A percentile compares a stretch with the other conserved stretches of the same genome.
phyloP scores from a whole-genome alignment of 2,797 vertebrate genomes.

The Pseudochirops cupreus region DNA sequence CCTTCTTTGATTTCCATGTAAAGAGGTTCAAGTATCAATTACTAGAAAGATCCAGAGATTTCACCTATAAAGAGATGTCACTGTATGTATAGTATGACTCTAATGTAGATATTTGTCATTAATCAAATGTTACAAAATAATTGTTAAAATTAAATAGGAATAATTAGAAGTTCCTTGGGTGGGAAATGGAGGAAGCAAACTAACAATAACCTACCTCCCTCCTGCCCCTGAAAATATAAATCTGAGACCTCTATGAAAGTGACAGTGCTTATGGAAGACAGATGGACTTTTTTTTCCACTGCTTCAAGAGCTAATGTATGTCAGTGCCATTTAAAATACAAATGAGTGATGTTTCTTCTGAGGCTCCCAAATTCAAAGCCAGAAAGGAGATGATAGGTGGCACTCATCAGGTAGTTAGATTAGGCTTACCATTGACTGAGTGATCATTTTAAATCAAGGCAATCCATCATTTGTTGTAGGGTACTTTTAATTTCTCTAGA shows the following conservation, averaged over 20 bases:
- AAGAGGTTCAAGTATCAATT: neutral
- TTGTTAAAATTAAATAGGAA: neutral
- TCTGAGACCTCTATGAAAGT: constrained; percentile 54
- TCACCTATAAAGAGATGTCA: neutral
- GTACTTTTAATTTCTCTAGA: constrained; percentile 77
- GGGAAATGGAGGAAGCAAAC: constrained; percentile 26
- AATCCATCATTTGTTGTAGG: constrained; percentile 59
- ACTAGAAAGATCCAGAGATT: neutral
- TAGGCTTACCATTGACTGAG: constrained; percentile 65
- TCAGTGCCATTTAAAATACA: constrained; percentile 78
- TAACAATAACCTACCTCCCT: neutral
- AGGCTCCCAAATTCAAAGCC: constrained; percentile 76
- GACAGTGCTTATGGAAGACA: constrained; percentile 62
- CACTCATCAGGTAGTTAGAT: constrained; percentile 75
- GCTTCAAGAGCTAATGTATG: constrained; percentile 67
- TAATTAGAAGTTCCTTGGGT: constrained; percentile 28
- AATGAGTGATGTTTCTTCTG: constrained; percentile 70
- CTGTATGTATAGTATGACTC: neutral
- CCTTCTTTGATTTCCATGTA: neutral
- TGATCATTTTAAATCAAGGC: constrained; percentile 61
- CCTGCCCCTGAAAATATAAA: neutral
- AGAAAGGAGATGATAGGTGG: constrained; percentile 72
- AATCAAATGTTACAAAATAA: neutral
- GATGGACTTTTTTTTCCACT: constrained; percentile 57
- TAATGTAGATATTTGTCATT: neutral